A percentile compares a stretch with the other conserved stretches of the same genome.
phyloP scores from a whole-genome alignment of 2,797 vertebrate species.

The Gymnodraco acuticeps region DNA sequence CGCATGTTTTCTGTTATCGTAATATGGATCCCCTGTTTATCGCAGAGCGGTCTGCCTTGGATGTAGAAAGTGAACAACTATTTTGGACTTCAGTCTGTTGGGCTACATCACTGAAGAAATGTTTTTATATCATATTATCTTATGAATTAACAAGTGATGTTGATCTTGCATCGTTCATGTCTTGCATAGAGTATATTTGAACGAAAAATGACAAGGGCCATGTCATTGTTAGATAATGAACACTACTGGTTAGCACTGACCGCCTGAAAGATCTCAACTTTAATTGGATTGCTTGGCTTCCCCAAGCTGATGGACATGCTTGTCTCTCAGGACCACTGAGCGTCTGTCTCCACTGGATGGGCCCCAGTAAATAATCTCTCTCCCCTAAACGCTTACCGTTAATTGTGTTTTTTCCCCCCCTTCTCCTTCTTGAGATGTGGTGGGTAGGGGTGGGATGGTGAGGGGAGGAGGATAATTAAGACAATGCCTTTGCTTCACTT shows the following conservation, averaged over 20 bases:
- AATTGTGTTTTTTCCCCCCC: constrained; percentile 80
- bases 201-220: constrained; percentile 59
- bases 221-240: constrained; percentile 67
- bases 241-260: constrained; percentile 64
- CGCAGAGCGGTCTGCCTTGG: constrained; percentile 63
- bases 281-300: constrained; percentile 82
- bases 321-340: constrained; percentile 80
- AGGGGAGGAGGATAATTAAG: constrained; percentile 82
- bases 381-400: constrained; percentile 82
- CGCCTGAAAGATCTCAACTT: constrained; percentile 78
- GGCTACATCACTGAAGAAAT: background rate
- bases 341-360: constrained; percentile 79
- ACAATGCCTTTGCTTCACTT: constrained; percentile 81
- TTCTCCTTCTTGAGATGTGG: constrained; percentile 63
- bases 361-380: constrained; percentile 85
- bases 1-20: constrained; percentile 70
- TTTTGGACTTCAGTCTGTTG: constrained; percentile 19
- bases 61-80: constrained; percentile 64
- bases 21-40: constrained; percentile 64
- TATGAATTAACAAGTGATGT: background rate
- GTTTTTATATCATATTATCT: background rate
- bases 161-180: constrained; percentile 20
- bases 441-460: constrained; percentile 28
- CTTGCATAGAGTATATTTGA: constrained; percentile 19
- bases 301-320: constrained; percentile 76